Percentiles rank a stretch among this genome's conserved stretches.
Evolutionary conservation across 2,113 vertebrate species (phyloP).

Genomic region (Python bivittatus): DNA sequence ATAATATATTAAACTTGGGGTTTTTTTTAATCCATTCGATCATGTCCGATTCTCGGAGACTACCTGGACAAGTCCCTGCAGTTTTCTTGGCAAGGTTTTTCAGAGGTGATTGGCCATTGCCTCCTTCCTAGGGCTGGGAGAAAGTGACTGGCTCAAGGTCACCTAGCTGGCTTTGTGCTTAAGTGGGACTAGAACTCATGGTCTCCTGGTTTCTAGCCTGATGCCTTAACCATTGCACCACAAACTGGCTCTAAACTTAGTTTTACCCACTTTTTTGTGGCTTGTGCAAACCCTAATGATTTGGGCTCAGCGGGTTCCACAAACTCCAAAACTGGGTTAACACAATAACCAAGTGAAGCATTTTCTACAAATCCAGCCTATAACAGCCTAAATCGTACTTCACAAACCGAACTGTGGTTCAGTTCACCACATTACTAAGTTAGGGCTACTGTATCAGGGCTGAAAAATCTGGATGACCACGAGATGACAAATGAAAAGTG

Average conservation of each 20-base stretch:
- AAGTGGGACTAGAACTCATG: too few relatives aligned
- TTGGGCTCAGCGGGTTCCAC: neutral
- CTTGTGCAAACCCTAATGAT: neutral
- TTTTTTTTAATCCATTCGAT: too few relatives aligned
- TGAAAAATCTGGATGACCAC: neutral
- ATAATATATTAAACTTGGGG: neutral
- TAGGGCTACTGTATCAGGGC: neutral
- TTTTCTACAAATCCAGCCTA: neutral
- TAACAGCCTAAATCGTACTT: neutral
- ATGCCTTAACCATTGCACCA: too few relatives aligned
- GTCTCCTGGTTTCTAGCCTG: too few relatives aligned
- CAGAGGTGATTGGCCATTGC: too few relatives aligned
- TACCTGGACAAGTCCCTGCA: too few relatives aligned
- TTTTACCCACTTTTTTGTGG: neutral
- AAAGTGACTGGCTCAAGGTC: too few relatives aligned
- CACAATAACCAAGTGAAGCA: neutral
- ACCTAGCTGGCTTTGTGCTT: too few relatives aligned
- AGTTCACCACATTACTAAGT: neutral
- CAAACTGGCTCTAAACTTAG: too few relatives aligned
- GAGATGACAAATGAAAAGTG: neutral
- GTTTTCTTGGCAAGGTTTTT: too few relatives aligned
- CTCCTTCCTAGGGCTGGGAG: too few relatives aligned
- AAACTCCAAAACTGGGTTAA: neutral
- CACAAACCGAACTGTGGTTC: neutral
- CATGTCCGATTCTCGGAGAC: too few relatives aligned